Conservation (phyloP, 2,797 vertebrate species). For the Protonibea diacanthus region DNA sequence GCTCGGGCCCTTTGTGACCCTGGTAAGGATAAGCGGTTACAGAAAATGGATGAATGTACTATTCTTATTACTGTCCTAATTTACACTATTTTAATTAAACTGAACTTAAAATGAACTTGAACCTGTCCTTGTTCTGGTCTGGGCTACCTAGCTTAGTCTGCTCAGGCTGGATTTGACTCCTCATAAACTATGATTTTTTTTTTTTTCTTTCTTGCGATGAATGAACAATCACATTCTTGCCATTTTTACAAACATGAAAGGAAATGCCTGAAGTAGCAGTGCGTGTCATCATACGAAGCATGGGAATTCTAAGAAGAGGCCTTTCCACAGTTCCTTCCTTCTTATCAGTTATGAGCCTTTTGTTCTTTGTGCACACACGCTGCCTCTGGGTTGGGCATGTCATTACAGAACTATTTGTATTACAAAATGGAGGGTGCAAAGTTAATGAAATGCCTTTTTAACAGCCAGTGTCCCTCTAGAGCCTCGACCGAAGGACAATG, state of each 20-base stretch:
- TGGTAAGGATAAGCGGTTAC: too few relatives aligned
- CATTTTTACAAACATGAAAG: slow-evolving; percentile 61
- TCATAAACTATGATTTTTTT: not conserved
- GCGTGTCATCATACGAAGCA: slow-evolving; percentile 54
- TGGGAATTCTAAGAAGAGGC: slow-evolving; percentile 54
- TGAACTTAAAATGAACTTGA: too few relatives aligned
- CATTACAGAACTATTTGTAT: slow-evolving; percentile 68
- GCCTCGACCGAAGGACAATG: slow-evolving; percentile 66
- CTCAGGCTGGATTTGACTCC: not conserved
- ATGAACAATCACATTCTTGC: slow-evolving; percentile 72
- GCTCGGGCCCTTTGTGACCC: too few relatives aligned
- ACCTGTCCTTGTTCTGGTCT: not conserved
- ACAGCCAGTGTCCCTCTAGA: slow-evolving; percentile 57
- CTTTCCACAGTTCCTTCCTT: slow-evolving; percentile 51
- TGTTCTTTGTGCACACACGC: slow-evolving; percentile 61
- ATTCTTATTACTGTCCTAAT: too few relatives aligned
- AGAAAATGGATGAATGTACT: too few relatives aligned
- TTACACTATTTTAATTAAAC: too few relatives aligned
- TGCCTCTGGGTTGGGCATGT: slow-evolving; percentile 50
- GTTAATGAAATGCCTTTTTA: slow-evolving; percentile 76
- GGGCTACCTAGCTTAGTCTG: not conserved
- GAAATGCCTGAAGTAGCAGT: slow-evolving; percentile 63
- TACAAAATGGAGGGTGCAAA: slow-evolving; percentile 65
- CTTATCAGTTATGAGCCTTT: slow-evolving; percentile 60
- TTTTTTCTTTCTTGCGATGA: slow-evolving; percentile 39